phyloP scores from a whole-genome alignment of 2,888 invertebrate genomes.

The Dastarcus helophoroides region DNA sequence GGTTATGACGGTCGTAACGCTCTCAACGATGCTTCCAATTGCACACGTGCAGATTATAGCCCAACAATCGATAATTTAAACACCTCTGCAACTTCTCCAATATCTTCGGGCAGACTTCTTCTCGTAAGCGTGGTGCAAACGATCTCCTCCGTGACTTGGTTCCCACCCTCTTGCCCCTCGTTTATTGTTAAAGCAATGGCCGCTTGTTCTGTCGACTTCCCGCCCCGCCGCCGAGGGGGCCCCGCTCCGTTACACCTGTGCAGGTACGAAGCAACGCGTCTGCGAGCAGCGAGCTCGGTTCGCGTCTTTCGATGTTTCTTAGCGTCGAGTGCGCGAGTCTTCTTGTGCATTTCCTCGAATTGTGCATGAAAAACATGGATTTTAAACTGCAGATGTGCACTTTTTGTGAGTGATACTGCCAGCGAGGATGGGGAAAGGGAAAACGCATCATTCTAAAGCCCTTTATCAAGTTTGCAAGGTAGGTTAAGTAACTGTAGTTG shows the following conservation, averaged over 20 bases:
- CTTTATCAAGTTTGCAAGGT: constrained; percentile 70
- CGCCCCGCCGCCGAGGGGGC: constrained; percentile 5
- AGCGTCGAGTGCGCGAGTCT: constrained; percentile 10
- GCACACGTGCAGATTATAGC: too few relatives aligned
- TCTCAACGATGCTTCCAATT: too few relatives aligned
- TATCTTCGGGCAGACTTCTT: too few relatives aligned
- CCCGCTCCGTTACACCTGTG: constrained; percentile 18
- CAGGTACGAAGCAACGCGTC: constrained; percentile 11
- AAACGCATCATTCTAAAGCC: constrained; percentile 47
- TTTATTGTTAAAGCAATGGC: constrained; percentile 14
- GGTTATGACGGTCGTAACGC: too few relatives aligned
- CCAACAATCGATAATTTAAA: too few relatives aligned
- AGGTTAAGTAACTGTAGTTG: too few relatives aligned
- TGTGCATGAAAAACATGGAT: constrained; percentile 9
- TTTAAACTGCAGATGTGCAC: constrained; percentile 19
- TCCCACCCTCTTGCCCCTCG: constrained; percentile 15
- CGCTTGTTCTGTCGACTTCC: constrained; percentile 15
- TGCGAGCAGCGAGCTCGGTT: constrained; percentile 4
- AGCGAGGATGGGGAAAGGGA: constrained; percentile 46
- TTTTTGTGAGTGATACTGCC: constrained; percentile 23
- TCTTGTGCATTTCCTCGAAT: constrained; percentile 8
- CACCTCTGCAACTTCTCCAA: too few relatives aligned
- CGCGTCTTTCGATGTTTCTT: constrained; percentile 3
- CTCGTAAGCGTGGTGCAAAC: too few relatives aligned
- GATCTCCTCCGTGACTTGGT: constrained; percentile 6